Evolutionary conservation across 1,140 invertebrate genomes (phyloP), one percentile per base, ranked within the genome.

Genomic region (Pseudomyrmex dendroicus): DNA sequence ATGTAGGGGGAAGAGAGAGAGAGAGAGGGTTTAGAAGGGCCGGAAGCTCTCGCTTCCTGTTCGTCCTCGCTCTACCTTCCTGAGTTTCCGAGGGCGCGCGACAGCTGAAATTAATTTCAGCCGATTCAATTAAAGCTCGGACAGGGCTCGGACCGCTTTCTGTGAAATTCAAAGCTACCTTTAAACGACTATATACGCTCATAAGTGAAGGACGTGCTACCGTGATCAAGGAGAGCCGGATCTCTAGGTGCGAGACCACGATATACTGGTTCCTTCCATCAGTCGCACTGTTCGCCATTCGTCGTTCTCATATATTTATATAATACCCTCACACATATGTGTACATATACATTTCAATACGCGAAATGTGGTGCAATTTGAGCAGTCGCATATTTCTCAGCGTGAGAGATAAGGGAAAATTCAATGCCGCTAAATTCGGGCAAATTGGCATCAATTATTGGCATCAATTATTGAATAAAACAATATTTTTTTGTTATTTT

Each of bases 21-120:
- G 4, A 35, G 4, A 35, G 35, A 25, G 22, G 78, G 46, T 67
- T 73, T 68, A 83, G 73, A 48, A 77, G 63, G 66, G 73, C 56
- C 82, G 86, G 82, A 87, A 87, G 86, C 84, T 76, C 80, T 84
- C 67, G 84, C 84, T 88, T 88, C 85, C 86, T 80, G 56, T 68
- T 73, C n/a, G 46, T 17, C 8, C 48, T 25, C 67, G 64, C 35
- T 70, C 78, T 68, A 72, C 86, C 90, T 87, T 83, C 35, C 74
- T 78, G 86, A 89, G 87, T 90, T 89, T 88, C 87, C 88, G 90
- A 91, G 87, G 72, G 83, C 85, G 85, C 84, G 85, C 84, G 85
- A 85, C 88, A 90, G 90, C 92, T 92, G 91, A 93, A 93, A 93
- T 93, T 93, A 93, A 92, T 93, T 93, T 92, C 89, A 87, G 87